Evolutionary conservation across 2,797 vertebrate species (phyloP), one percentile per base, ranked within the genome.

Genomic region (Morus bassanus): DNA sequence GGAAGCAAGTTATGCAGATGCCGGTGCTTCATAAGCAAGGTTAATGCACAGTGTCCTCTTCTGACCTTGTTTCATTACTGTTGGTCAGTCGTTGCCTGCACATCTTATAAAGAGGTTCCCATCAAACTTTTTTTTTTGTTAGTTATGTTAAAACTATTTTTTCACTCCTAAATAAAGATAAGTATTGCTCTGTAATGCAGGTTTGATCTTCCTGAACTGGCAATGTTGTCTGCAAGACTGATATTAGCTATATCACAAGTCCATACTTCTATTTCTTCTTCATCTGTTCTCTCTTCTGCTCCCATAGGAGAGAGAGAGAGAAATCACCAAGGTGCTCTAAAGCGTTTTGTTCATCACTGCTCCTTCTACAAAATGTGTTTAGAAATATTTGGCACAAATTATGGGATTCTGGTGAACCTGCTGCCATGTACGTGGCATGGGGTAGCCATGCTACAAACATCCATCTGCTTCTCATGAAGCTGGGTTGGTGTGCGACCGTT

Each of bases 51-150:
- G 39, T 80, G 84, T 95, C 87, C 87, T 93, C 95, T 94, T 85
- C 95, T 97, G 97, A 98, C 97, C 97, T 97, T 74, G 91, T 95
- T 92, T 90, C 85, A 51, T 93, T 91, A 18, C 91, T 89, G 50
- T 74, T 88, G 85, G 33, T n/a, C 75, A 33, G 19, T 70, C 0
- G 0, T 35, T 85, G 69, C 53, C 35, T 81, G 68, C 25, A 41
- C 18, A 6, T 51, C 68, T 84, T 64, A 30, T 57, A 24, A 85
- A 90, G 85, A 86, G 39, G 41, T 82, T 96, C 45, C 69, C 33
- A 37, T 72, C 48, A 83, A 91, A 76, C 35, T 68, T 18, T 48
- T 64, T 51, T 68, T 74, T 65, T 39, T 68, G 22, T 37, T 92
- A 56, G 41, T 76, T 68, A 67, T 6, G 12, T 68, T 88, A 61